These are phyloP conservation scores for Botia kubotai DNA, from an alignment of 2,797 vertebrate genomes.

Conservation along the genomic window DNA sequence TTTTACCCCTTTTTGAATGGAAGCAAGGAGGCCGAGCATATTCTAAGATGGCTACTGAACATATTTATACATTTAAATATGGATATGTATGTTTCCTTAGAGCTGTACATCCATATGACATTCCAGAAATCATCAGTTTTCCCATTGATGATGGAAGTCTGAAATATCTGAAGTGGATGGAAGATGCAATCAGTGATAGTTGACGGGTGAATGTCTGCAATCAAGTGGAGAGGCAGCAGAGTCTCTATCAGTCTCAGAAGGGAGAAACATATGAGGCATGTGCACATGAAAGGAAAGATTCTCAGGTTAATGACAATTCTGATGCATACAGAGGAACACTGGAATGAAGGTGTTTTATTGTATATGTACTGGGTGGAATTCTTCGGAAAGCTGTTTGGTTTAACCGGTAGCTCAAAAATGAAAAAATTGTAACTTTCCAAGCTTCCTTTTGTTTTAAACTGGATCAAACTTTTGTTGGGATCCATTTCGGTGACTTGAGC, in stretches of 20 bases:
- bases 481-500: neutral
- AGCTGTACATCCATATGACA: conserved; percentile 86
- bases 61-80: neutral
- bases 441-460: neutral
- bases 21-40: neutral
- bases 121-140: conserved; percentile 86
- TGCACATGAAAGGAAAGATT: neutral
- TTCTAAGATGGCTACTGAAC: neutral
- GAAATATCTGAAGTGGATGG: conserved; percentile 84
- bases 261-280: neutral
- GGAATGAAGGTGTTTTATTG: neutral
- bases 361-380: neutral
- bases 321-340: neutral
- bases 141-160: conserved; percentile 81
- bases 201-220: conserved; percentile 59
- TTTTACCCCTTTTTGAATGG: no score
- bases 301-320: conserved; percentile 30
- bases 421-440: neutral
- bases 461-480: neutral
- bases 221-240: neutral
- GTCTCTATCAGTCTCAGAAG: neutral
- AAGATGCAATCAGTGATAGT: conserved; percentile 77
- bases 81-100: conserved; percentile 65
- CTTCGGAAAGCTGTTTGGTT: neutral
- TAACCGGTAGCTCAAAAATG: neutral